Conservation (phyloP, 2,797 vertebrate genomes). For the Manis crassicaudata region DNA sequence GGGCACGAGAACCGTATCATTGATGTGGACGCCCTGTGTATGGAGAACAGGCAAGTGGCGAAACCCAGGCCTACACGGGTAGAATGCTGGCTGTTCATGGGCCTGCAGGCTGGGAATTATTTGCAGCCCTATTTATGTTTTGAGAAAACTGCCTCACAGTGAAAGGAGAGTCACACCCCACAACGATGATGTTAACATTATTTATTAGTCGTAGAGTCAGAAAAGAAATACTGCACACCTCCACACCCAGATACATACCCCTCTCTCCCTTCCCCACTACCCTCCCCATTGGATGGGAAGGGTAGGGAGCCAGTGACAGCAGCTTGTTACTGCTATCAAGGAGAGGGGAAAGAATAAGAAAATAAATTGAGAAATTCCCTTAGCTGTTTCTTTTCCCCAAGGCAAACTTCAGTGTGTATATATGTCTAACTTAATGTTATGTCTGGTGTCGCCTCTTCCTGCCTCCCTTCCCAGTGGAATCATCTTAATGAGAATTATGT, state of each 20-base stretch:
- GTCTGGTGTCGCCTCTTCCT: constrained; percentile 57
- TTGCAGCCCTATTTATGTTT: not conserved
- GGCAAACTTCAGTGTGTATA: constrained; percentile 44
- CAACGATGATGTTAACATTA: not conserved
- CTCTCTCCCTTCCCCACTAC: not conserved
- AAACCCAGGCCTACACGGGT: accelerated
- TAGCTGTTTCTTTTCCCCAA: constrained; percentile 64
- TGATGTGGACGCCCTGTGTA: constrained; percentile 96
- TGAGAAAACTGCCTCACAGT: not conserved
- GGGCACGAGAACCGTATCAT: constrained; percentile 93
- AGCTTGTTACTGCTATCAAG: constrained; percentile 57
- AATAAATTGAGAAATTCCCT: constrained; percentile 77
- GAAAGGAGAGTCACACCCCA: not conserved
- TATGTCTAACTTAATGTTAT: constrained; percentile 54
- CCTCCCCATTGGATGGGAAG: not conserved
- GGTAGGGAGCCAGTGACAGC: not conserved
- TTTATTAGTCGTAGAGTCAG: not conserved
- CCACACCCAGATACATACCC: accelerated
- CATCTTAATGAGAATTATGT: constrained; percentile 79
- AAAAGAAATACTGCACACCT: not conserved
- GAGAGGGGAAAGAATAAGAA: constrained; percentile 69
- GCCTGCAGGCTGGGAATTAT: not conserved
- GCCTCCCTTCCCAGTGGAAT: constrained; percentile 63
- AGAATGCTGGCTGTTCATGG: accelerated
- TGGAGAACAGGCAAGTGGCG: constrained; percentile 95